phyloP scores from a whole-genome alignment of 2,888 invertebrate genomes.

The Smittia aterrima region DNA sequence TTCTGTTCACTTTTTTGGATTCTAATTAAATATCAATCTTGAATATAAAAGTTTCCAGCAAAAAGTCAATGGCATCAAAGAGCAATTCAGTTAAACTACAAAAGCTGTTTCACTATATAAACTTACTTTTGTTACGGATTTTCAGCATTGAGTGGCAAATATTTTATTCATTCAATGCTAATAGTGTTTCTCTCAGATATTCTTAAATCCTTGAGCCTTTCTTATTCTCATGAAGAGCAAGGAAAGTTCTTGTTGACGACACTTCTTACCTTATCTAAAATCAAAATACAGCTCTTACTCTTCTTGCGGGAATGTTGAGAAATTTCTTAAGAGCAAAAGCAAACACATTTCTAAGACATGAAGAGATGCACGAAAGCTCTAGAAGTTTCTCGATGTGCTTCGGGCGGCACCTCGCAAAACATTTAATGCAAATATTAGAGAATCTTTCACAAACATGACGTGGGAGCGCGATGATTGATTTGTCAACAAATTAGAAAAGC shows the following conservation, averaged over 20 bases:
- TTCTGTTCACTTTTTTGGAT: not conserved
- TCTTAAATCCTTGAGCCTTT: not conserved
- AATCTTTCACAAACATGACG: not conserved
- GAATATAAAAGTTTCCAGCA: not conserved
- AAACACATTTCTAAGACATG: not conserved
- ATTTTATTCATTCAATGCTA: slow-evolving; percentile 17
- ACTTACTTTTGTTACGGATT: no score
- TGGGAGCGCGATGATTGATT: slow-evolving; percentile 29
- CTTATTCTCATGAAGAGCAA: not conserved
- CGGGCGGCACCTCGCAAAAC: not conserved
- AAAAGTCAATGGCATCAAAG: not conserved
- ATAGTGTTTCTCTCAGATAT: slow-evolving; percentile 21
- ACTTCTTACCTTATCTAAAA: slow-evolving; percentile 15
- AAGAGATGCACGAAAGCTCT: not conserved
- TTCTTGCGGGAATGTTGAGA: not conserved
- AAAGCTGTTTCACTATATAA: no score
- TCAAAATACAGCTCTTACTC: not conserved
- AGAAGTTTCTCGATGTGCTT: not conserved
- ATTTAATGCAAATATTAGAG: slow-evolving; percentile 2
- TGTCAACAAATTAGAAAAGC: slow-evolving; percentile 38
- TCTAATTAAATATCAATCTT: not conserved
- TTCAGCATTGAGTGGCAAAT: no score
- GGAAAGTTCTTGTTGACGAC: slow-evolving; percentile 21
- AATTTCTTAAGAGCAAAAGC: not conserved
- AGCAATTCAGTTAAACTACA: not conserved